Base-by-base conservation (phyloP, 2,888 invertebrate genomes). In the Acronicta aceris region DNA sequence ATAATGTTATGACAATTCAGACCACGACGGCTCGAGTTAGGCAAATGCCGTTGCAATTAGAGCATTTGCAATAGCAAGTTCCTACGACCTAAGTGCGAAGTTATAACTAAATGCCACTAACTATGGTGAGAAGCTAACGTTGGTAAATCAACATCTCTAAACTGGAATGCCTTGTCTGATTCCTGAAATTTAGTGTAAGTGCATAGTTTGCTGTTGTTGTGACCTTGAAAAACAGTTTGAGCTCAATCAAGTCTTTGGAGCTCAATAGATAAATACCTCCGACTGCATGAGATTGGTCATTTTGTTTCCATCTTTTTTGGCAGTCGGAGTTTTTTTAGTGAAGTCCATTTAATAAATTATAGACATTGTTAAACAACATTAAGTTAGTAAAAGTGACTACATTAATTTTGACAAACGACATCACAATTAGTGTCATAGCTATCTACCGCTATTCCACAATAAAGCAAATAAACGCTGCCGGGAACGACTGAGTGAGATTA, bases 391-490 rank as follows among this genome's bases (percentile, higher is more conserved):
- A 69, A 54, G 63, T 61, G 38, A 38, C 38, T 38, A 56, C 59
- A 55, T 47, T 65, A 63, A 63, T 76, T 71, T 48, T 62, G 50
- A 57, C 61, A 71, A 71, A 65, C 62, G 70, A 67, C 68, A 67
- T 69, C 40, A 66, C 69, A 81, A 77, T 81, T 75, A 76, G 64
- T 63, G 59, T 63, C 55, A 68, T 76, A 69, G 62, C 63, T 51
- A n/a, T n/a, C n/a, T n/a, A 62, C 67, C 65, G 52, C 71, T 49
- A 59, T 16, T 13, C 54, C 49, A 47, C 45, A 57, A 33, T 36
- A 41, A 55, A 25, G 57, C 38, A 43, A 71, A 48, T 71, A 49
- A 71, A 62, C 36, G 45, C 30, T 50, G 38, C 41, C 33, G 21
- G 33, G 47, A 43, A 45, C 42, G 12, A 49, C 41, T 69, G 43